Base-by-base conservation (phyloP, 2,888 invertebrate genomes). In the Temnothorax ravouxi region DNA sequence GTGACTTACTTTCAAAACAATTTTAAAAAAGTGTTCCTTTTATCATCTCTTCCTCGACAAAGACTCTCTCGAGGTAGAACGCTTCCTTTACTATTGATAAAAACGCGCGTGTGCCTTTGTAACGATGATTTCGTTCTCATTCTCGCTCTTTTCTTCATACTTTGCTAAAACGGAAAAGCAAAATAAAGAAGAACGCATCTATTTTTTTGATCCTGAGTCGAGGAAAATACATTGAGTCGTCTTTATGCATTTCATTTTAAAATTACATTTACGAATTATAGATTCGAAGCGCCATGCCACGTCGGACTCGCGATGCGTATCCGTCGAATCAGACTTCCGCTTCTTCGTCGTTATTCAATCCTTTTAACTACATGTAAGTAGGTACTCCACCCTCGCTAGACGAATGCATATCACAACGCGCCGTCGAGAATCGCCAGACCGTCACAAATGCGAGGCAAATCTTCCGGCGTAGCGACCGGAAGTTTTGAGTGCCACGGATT, bases 401-500 rank as follows among this genome's bases (percentile, higher is more conserved):
- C 29, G 44, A 77, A 69, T 71, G 54, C 77, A 71, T 77, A 52
- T 69, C 72, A 34, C 71, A 44, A 69, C 67, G 62, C 64, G 11
- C 18, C 54, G 71, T 8, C 67, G 69, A n/a, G 77, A 77, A 77
- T 77, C 52, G 41, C 18, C 54, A 71, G 77, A 77, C 71, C 77
- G 71, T 77, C 29, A 54, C 71, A 71, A 77, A 77, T 44, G 71
- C 44, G 44, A 41, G 9, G 71, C 54, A 69, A 77, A 77, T 77
- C 77, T 77, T 69, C 72, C 54, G 77, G 54, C 29, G 69, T 69
- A 41, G 76, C 76, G 41, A 5, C 72, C 72, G 77, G 71, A 69
- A 77, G 77, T 77, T 77, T 77, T 41, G 54, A 77, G 72, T 69
- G 54, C 29, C 54, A 25, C n/a, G 41, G 72, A 77, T 71, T 77